Evolutionary conservation across 1,140 invertebrate species (phyloP).

Genomic region (Neotoxoptera formosana): DNA sequence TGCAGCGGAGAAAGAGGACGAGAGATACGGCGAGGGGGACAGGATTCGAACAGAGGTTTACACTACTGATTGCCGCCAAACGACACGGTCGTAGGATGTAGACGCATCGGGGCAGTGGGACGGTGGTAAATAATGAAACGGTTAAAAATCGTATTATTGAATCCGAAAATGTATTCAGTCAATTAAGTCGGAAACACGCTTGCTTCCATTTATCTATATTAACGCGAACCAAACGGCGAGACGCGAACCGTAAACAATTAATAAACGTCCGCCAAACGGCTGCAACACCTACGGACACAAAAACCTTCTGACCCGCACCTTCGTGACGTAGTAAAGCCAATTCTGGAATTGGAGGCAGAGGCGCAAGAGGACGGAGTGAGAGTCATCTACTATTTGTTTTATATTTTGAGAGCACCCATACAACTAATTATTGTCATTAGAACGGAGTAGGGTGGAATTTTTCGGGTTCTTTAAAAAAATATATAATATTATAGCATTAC

Average conservation of each 20-base stretch:
- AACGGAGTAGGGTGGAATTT: too few relatives aligned
- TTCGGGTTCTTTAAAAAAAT: too few relatives aligned
- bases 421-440: too few relatives aligned
- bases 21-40: not conserved
- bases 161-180: slow-evolving; percentile 35
- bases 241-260: slow-evolving; percentile 33
- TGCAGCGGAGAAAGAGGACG: not conserved
- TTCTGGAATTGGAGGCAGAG: not conserved
- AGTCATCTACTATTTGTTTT: not conserved
- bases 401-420: not conserved
- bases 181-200: slow-evolving; percentile 50
- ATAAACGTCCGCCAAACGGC: slow-evolving; percentile 21
- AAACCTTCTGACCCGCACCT: not conserved
- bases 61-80: not conserved
- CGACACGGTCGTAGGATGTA: not conserved
- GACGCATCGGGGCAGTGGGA: not conserved
- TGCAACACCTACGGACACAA: slow-evolving; percentile 18
- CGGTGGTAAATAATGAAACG: slow-evolving; percentile 31
- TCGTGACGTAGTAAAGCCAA: too few relatives aligned
- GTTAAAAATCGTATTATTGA: slow-evolving; percentile 44
- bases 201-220: slow-evolving; percentile 48
- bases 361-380: not conserved
- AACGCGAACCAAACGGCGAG: not conserved
- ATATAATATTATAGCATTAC: too few relatives aligned
- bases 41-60: not conserved